These are phyloP conservation scores for Eupithecia subumbrata DNA, from an alignment of 2,888 invertebrate genomes.

Conservation along the genomic window DNA sequence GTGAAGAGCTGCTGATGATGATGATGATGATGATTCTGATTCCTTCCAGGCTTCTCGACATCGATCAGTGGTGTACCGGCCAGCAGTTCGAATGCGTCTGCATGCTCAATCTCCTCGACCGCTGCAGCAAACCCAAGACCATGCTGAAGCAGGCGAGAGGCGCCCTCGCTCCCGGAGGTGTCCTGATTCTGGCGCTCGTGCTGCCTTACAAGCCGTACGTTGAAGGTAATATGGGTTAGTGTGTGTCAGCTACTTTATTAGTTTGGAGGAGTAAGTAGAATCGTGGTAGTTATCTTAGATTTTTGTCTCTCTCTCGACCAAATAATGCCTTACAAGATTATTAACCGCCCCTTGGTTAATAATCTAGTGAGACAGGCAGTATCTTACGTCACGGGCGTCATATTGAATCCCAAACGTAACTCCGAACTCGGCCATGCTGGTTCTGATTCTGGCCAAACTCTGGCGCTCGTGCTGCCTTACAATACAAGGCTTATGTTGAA, in stretches of 20 bases:
- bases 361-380: no score
- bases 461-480: no score
- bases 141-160: slow-evolving; percentile 90
- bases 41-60: slow-evolving; percentile 86
- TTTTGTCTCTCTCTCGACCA: background rate
- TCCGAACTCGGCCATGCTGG: no score
- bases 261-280: background rate
- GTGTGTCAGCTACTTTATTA: background rate
- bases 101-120: slow-evolving; percentile 96
- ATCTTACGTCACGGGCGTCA: no score
- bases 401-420: no score
- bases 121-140: slow-evolving; percentile 93
- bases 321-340: background rate
- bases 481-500: no score
- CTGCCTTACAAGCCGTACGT: slow-evolving; percentile 97
- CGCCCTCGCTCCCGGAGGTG: slow-evolving; percentile 89
- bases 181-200: slow-evolving; percentile 94
- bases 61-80: slow-evolving; percentile 86
- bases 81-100: slow-evolving; percentile 90
- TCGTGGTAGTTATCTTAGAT: background rate
- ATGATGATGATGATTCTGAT: no score
- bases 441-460: no score
- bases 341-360: no score
- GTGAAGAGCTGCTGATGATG: no score
- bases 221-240: slow-evolving; percentile 86